Conservation (phyloP, 2,113 vertebrate species). For the Romanogobio albipinnatus region DNA sequence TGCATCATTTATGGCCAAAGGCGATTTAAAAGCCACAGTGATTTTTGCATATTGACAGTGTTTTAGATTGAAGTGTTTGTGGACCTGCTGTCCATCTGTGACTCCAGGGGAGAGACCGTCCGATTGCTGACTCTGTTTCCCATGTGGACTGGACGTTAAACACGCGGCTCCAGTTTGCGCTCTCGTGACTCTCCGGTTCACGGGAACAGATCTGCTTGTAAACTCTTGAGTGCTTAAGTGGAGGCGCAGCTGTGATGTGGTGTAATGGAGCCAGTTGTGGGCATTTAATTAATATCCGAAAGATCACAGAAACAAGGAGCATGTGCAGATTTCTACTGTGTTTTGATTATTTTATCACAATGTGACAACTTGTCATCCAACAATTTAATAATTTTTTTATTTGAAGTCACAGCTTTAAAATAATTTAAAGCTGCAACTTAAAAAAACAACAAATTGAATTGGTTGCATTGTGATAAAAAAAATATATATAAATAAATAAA, state of each 20-base stretch:
- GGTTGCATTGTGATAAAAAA: too few relatives aligned
- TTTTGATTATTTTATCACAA: too few relatives aligned
- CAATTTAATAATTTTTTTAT: too few relatives aligned
- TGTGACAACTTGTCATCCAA: too few relatives aligned
- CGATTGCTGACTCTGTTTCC: not conserved
- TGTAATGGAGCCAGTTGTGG: not conserved
- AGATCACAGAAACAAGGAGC: not conserved
- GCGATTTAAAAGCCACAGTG: not conserved
- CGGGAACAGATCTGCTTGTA: not conserved
- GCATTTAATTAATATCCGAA: not conserved
- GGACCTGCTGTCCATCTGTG: not conserved
- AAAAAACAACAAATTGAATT: too few relatives aligned
- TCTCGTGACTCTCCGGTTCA: not conserved
- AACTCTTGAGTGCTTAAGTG: not conserved
- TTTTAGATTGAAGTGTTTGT: not conserved
- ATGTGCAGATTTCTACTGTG: not conserved
- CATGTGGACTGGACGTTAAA: not conserved
- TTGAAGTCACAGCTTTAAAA: too few relatives aligned
- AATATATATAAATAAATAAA: too few relatives aligned
- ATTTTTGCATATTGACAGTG: not conserved
- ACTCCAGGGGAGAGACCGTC: not conserved
- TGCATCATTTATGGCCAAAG: not conserved
- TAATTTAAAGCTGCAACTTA: too few relatives aligned
- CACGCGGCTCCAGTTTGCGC: not conserved
- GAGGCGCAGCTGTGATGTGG: not conserved